Conservation (phyloP, 92 coral and sea anemone species). For the Bergia puertoricense region DNA sequence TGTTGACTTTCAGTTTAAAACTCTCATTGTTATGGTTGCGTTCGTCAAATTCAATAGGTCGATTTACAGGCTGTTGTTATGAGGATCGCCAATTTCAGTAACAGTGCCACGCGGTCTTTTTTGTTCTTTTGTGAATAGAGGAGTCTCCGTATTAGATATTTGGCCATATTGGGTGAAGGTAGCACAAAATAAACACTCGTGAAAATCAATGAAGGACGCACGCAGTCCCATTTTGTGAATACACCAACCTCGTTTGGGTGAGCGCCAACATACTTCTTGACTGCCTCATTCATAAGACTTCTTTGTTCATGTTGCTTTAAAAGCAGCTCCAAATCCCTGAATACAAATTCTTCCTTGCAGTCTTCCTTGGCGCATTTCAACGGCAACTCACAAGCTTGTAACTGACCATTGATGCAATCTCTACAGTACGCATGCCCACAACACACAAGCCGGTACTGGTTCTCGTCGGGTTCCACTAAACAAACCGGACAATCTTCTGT, state of each 20-base stretch:
- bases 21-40: no score
- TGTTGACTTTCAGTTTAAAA: no score
- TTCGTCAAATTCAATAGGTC: no score
- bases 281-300: slow-evolving; percentile 44
- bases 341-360: slow-evolving; percentile 60
- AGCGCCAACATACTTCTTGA: slow-evolving; percentile 52
- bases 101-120: no score
- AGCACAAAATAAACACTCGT: no score
- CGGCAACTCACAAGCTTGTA: slow-evolving; percentile 74
- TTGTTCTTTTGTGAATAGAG: no score
- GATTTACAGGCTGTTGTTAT: no score
- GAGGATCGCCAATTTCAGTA: no score
- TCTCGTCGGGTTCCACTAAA: slow-evolving; percentile 60
- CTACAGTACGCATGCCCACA: slow-evolving; percentile 90
- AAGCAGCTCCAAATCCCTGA: slow-evolving; percentile 64
- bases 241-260: slow-evolving; percentile 55
- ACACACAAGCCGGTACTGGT: slow-evolving; percentile 67
- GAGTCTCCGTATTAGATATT: no score
- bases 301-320: slow-evolving; percentile 46
- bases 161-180: no score
- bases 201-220: background rate
- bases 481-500: slow-evolving; percentile 79
- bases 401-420: slow-evolving; percentile 60
- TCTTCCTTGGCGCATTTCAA: slow-evolving; percentile 66
- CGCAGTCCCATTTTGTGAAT: background rate